Percentiles rank a stretch among this genome's conserved stretches.
Conservation (phyloP, 2,888 invertebrate genomes). For the Tetragonisca angustula region DNA sequence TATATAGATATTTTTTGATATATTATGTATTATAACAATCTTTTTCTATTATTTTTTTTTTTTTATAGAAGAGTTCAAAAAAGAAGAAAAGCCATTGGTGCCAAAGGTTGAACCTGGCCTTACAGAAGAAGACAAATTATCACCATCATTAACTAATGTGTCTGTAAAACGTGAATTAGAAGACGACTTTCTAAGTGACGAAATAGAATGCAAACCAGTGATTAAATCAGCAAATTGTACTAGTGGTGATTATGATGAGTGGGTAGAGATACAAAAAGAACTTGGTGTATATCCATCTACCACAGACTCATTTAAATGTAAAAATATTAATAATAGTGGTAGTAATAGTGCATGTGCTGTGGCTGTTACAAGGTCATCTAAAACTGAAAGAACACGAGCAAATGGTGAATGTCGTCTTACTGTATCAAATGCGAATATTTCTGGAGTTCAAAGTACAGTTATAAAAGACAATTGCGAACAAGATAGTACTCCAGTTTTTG, state of each 20-base stretch:
- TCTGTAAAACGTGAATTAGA: constrained; percentile 81
- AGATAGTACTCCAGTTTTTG: constrained; percentile 65
- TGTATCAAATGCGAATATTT: constrained; percentile 59
- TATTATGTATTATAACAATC: constrained; percentile 13
- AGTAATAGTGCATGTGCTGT: constrained; percentile 64
- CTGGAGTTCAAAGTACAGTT: constrained; percentile 65
- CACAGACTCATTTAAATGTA: constrained; percentile 75
- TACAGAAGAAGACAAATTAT: constrained; percentile 72
- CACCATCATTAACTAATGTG: constrained; percentile 72
- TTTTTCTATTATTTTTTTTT: constrained; percentile 7
- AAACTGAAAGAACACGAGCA: constrained; percentile 79
- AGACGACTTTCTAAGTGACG: constrained; percentile 79
- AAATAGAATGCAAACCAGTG: constrained; percentile 77
- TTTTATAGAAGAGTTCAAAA: constrained; percentile 80
- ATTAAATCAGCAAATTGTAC: constrained; percentile 78
- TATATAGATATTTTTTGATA: background rate
- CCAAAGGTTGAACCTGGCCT: constrained; percentile 81
- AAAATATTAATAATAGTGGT: constrained; percentile 71
- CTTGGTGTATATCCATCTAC: constrained; percentile 84
- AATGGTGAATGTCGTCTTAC: constrained; percentile 78
- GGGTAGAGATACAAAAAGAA: constrained; percentile 89
- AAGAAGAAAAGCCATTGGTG: constrained; percentile 81
- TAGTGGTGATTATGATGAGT: constrained; percentile 87
- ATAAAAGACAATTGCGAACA: constrained; percentile 73
- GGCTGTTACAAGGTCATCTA: constrained; percentile 66